Evolutionary conservation across 2,888 invertebrate species (phyloP).

Genomic region (Herminia tarsipennalis): DNA sequence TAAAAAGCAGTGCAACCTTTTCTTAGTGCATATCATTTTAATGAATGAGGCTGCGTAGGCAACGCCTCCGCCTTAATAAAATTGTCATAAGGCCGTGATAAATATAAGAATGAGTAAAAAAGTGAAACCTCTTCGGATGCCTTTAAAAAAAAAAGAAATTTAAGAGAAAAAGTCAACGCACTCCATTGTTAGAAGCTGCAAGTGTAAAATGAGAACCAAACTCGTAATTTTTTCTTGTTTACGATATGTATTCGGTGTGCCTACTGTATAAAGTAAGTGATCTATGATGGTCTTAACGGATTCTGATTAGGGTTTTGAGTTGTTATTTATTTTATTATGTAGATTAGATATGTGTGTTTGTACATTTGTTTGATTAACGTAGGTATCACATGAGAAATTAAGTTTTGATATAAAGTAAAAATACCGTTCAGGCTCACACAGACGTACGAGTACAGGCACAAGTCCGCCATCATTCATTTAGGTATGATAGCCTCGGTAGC

Average conservation of each 20-base stretch:
- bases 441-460: no score
- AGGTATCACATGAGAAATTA: no score
- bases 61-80: conserved; percentile 71
- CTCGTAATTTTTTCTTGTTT: conserved; percentile 34
- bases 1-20: conserved; percentile 37
- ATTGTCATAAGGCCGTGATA: conserved; percentile 75
- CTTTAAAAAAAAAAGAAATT: conserved; percentile 50
- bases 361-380: conserved; percentile 17
- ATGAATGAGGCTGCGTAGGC: conserved; percentile 75
- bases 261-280: conserved; percentile 44
- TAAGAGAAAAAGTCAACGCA: conserved; percentile 59
- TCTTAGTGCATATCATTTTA: conserved; percentile 60
- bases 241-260: conserved; percentile 31
- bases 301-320: conserved; percentile 36
- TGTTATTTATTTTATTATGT: conserved; percentile 27
- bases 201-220: conserved; percentile 49
- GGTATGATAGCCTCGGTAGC: no score
- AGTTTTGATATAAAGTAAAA: no score
- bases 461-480: no score
- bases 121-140: conserved; percentile 34
- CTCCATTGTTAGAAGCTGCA: conserved; percentile 60
- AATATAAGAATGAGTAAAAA: conserved; percentile 60
- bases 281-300: conserved; percentile 32
- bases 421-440: no score
- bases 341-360: conserved; percentile 9